A percentile compares a stretch with the other conserved stretches of the same genome.
Evolutionary conservation across 2,797 vertebrate genomes (phyloP).

Genomic region (Australoheros facetus): DNA sequence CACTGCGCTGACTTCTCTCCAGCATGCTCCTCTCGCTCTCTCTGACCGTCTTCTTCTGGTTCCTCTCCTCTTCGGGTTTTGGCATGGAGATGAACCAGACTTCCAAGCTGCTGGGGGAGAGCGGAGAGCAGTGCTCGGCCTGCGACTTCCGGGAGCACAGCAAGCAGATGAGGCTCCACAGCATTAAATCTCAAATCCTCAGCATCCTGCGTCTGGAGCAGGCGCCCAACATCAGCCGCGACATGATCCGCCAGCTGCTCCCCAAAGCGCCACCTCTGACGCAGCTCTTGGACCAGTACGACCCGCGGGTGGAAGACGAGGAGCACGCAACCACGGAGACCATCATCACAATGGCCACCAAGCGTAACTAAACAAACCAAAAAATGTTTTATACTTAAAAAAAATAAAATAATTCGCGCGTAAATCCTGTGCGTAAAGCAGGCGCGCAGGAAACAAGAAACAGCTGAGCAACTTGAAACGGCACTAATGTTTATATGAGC

Average conservation of each 20-base stretch:
- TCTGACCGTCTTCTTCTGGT: constrained; percentile 83
- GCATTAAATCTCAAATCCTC: constrained; percentile 97
- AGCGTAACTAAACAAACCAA: constrained; percentile 82
- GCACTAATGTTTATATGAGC: background rate
- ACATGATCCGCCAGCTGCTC: constrained; percentile 94
- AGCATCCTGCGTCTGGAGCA: constrained; percentile 96
- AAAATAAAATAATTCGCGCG: constrained; percentile 82
- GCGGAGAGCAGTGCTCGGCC: constrained; percentile 88
- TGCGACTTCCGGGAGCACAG: constrained; percentile 94
- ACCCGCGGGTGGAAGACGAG: constrained; percentile 95
- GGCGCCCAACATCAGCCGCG: constrained; percentile 98
- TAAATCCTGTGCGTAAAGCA: constrained; percentile 30
- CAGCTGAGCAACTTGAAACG: background rate
- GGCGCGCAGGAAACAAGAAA: background rate
- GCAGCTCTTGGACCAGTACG: constrained; percentile 97
- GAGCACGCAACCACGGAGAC: constrained; percentile 95
- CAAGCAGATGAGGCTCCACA: constrained; percentile 93
- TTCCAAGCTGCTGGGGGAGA: constrained; percentile 82
- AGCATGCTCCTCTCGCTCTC: constrained; percentile 87
- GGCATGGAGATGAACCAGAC: constrained; percentile 83
- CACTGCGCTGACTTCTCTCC: constrained; percentile 48
- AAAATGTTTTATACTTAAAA: background rate
- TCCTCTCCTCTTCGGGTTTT: constrained; percentile 80
- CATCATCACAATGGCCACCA: constrained; percentile 96
- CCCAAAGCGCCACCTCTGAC: constrained; percentile 96